These are phyloP conservation scores for Martes martes DNA, from an alignment of 2,113 vertebrate genomes.

Conservation along the genomic window DNA sequence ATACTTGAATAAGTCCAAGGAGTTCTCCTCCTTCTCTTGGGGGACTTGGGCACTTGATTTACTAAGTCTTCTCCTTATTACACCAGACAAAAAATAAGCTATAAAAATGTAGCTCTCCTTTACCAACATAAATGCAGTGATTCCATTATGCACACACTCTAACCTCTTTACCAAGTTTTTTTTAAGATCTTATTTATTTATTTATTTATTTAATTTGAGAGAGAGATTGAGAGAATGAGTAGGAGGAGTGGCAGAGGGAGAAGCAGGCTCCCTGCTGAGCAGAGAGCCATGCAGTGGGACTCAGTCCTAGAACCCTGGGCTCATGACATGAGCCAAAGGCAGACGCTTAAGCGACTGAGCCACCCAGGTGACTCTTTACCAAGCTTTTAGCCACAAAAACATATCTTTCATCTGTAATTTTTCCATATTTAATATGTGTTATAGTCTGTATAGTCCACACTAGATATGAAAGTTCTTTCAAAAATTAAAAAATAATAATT, in stretches of 20 bases:
- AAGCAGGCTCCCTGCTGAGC: too few species aligned
- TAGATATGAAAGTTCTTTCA: not conserved
- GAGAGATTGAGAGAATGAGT: too few species aligned
- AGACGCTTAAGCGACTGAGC: too few species aligned
- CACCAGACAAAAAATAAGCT: not conserved
- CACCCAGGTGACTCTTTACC: too few species aligned
- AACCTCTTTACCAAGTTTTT: not conserved
- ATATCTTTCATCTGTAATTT: not conserved
- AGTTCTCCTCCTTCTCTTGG: not conserved
- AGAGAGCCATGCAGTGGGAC: too few species aligned
- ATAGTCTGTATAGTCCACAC: not conserved
- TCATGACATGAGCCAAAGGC: too few species aligned
- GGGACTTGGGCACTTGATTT: not conserved
- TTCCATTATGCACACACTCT: not conserved
- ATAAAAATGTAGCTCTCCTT: not conserved
- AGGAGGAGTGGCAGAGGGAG: too few species aligned
- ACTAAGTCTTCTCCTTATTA: slow-evolving; percentile 30
- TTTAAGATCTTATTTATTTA: too few species aligned
- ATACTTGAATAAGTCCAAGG: slow-evolving; percentile 10
- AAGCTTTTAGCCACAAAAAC: not conserved
- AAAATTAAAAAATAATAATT: not conserved
- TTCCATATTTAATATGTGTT: not conserved
- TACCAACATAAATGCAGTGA: not conserved
- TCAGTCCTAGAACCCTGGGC: too few species aligned
- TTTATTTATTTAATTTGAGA: too few species aligned